Evolutionary conservation across 2,113 vertebrate species (phyloP).

Genomic region (Bos javanicus): DNA sequence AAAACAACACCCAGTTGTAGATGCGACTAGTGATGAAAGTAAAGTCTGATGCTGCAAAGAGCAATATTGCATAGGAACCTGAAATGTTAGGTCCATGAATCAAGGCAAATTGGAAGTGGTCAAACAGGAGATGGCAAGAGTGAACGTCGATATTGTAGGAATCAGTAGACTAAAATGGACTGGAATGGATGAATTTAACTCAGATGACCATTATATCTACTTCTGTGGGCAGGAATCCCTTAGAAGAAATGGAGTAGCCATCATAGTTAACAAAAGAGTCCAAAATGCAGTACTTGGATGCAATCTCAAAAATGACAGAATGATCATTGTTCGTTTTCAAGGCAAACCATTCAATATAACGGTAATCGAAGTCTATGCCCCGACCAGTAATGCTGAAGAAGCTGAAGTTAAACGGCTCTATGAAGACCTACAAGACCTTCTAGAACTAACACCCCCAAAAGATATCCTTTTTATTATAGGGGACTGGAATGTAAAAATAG

Average conservation of each 20-base stretch:
- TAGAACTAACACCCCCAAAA: not conserved
- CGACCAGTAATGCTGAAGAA: not conserved
- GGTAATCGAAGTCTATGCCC: fast-evolving
- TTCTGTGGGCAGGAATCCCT: not conserved
- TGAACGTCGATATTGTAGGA: not conserved
- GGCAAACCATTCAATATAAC: not conserved
- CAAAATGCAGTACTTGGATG: not conserved
- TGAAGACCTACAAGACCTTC: not conserved
- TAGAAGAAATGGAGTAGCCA: not conserved
- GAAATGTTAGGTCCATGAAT: not conserved
- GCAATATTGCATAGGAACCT: not conserved
- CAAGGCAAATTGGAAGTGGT: not conserved
- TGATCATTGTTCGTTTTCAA: not conserved
- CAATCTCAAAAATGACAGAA: not conserved
- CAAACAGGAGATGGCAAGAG: not conserved
- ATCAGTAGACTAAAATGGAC: not conserved
- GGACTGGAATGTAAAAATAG: not conserved
- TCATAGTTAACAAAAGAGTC: not conserved
- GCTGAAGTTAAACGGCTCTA: not conserved
- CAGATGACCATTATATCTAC: not conserved
- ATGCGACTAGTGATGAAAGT: not conserved
- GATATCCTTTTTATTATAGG: not conserved
- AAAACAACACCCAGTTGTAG: not conserved
- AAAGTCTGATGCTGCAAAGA: not conserved
- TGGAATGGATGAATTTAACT: not conserved